These are phyloP conservation scores for Vireo altiloquus DNA, from an alignment of 2,113 vertebrate genomes.

Conservation along the genomic window DNA sequence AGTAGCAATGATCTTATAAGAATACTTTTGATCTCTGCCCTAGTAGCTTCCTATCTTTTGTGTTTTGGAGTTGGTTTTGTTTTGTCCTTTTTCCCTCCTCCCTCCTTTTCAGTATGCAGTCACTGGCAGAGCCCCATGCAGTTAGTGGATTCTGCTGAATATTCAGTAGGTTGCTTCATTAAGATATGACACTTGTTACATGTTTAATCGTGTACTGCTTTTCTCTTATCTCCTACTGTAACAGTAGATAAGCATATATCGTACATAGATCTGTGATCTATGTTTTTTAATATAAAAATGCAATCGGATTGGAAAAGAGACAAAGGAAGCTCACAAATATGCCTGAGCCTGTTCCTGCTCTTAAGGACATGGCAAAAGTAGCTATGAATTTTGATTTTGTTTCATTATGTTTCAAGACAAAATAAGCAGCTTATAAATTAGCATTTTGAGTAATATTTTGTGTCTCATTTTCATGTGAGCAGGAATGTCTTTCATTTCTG, in stretches of 20 bases:
- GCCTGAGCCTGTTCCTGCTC: not conserved
- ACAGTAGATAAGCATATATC: not conserved
- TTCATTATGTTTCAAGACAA: slow-evolving; percentile 4
- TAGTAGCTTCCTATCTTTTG: not conserved
- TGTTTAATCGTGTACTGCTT: slow-evolving; percentile 26
- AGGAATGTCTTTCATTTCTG: slow-evolving; percentile 40
- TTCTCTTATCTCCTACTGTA: slow-evolving; percentile 16
- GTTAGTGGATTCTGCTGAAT: slow-evolving; percentile 12
- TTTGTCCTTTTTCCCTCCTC: accelerated
- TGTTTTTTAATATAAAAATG: slow-evolving; percentile 20
- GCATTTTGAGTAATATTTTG: slow-evolving; percentile 60
- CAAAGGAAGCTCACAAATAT: not conserved
- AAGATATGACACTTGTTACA: slow-evolving; percentile 27
- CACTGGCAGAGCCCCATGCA: not conserved
- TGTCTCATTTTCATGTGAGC: slow-evolving; percentile 43
- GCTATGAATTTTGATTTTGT: slow-evolving; percentile 32
- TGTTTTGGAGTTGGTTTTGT: not conserved
- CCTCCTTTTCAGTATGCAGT: not conserved
- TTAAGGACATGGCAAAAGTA: not conserved
- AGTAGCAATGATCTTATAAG: not conserved
- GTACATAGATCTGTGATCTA: not conserved
- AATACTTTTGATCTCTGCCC: slow-evolving; percentile 6
- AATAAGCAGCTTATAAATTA: slow-evolving; percentile 63
- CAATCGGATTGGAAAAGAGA: not conserved
- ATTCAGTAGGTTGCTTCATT: slow-evolving; percentile 36